These are phyloP conservation scores for Caenorhabditis remanei DNA, from an alignment of 1,140 invertebrate genomes.

Conservation along the genomic window DNA sequence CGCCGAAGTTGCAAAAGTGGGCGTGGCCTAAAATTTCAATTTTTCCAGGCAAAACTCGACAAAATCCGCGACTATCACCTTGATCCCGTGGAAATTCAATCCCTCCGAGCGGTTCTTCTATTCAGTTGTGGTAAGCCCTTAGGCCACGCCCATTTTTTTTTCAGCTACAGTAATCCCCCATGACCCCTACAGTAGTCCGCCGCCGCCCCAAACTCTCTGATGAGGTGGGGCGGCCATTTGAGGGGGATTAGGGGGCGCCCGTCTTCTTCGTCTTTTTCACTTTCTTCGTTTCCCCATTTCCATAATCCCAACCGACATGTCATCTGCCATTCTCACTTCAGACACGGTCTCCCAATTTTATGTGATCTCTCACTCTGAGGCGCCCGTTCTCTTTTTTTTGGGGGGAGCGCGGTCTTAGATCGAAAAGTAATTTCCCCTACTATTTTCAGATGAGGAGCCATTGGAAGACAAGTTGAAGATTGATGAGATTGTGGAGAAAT, in stretches of 20 bases:
- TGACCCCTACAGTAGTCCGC: background rate
- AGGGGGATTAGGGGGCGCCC: conserved; percentile 12
- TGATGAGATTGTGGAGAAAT: conserved; percentile 32
- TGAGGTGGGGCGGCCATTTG: conserved; percentile 26
- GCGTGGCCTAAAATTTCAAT: no score
- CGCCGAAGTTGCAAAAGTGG: no score
- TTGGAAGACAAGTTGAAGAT: conserved; percentile 31
- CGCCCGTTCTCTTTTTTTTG: background rate
- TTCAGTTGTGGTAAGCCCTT: conserved; percentile 41
- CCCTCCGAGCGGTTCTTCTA: conserved; percentile 17
- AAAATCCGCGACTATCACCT: conserved; percentile 36
- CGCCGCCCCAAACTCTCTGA: background rate
- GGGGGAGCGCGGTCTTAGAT: no score
- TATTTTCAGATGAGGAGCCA: conserved; percentile 20
- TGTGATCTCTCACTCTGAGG: background rate
- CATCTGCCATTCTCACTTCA: conserved; percentile 53
- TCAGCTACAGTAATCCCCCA: background rate
- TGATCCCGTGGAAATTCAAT: conserved; percentile 8
- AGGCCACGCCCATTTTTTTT: background rate
- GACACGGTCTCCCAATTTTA: background rate
- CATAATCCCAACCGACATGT: conserved; percentile 48
- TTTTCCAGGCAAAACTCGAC: conserved; percentile 3
- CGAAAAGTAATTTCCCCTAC: background rate
- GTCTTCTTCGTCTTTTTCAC: background rate
- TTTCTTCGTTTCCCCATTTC: background rate